These are phyloP conservation scores for Nemapogon koenigi DNA, from an alignment of 2,888 invertebrate species.

Conservation along the genomic window DNA sequence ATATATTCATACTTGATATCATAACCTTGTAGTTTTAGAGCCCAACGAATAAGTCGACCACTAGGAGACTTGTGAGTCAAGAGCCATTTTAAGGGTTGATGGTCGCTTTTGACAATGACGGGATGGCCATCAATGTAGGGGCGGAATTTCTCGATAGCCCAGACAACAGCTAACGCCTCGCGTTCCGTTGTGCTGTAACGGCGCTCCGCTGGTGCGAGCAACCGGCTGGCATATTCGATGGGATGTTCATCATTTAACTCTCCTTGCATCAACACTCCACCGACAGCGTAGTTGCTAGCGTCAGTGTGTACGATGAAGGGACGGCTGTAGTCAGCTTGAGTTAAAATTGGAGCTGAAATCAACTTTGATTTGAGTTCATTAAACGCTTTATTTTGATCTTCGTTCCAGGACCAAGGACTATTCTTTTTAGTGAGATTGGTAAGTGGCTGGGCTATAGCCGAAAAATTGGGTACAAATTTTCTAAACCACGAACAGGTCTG, in stretches of 20 bases:
- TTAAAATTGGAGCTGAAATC: constrained; percentile 15
- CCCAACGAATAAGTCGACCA: too few relatives aligned
- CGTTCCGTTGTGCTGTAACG: constrained; percentile 28
- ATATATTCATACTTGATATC: too few relatives aligned
- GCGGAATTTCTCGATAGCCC: too few relatives aligned
- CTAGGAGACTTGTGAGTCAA: too few relatives aligned
- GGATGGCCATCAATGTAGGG: too few relatives aligned
- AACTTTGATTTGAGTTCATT: constrained; percentile 13
- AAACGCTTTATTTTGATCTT: constrained; percentile 14
- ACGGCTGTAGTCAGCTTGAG: constrained; percentile 13
- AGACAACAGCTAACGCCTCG: constrained; percentile 17
- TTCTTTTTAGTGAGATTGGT: constrained; percentile 18
- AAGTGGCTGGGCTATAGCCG: constrained; percentile 15
- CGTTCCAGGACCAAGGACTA: constrained; percentile 14
- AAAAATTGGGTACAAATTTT: constrained; percentile 20
- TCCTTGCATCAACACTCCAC: constrained; percentile 12
- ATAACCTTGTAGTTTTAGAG: too few relatives aligned
- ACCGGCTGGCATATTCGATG: constrained; percentile 10
- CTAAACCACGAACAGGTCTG: constrained; percentile 24
- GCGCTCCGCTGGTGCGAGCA: not conserved
- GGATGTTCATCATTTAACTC: constrained; percentile 14
- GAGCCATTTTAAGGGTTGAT: too few relatives aligned
- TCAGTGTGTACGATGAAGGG: constrained; percentile 17
- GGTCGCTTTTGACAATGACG: too few relatives aligned
- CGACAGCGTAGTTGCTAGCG: constrained; percentile 16